Evolutionary conservation across 1,140 invertebrate species (phyloP), one percentile per base, ranked within the genome.

Genomic region (Papilio polytes): DNA sequence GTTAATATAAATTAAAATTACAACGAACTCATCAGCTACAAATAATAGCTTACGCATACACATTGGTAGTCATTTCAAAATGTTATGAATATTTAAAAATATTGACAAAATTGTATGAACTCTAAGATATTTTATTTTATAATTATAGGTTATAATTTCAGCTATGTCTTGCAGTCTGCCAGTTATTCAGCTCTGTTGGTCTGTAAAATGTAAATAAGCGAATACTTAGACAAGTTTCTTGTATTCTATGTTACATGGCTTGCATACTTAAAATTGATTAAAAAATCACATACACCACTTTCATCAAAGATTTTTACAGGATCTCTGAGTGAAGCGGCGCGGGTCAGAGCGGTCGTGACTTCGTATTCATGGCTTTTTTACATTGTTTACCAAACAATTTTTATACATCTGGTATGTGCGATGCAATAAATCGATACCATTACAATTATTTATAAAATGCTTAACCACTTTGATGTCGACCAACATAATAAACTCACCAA

Each of bases 1-100:
- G 74, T n/a, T 22, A 76, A 76, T 76, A 53, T 76, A 51, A 22
- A 76, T 76, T 53, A 76, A 53, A 76, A 51, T 76, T 76, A 51
- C 26, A 70, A 36, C 22, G 9, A 63, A 70, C 4, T 70, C 59
- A 56, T 63, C 22, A 31, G 26, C 22, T 15, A 22, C 26, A 15
- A 31, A 31, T 31, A 31, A 70, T 26, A 26, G 12, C 22, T 4
- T 66, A 63, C 53, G 53, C 7, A 6, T 31, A 70, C n/a, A 20
- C 20, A n/a, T 9, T 59, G 26, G 13, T 63, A 1, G 59, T 10
- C 12, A 26, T 63, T 63, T 12, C 22, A 70, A 70, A 31, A 12
- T 70, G 4, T 13, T 2, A 70, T 70, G 22, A 31, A 26, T 66
- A 66, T 63, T 63, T 12, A 13, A 10, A 63, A 26, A 22, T 63